Evolutionary conservation across 2,888 invertebrate species (phyloP).

Genomic region (Torymus texanus): DNA sequence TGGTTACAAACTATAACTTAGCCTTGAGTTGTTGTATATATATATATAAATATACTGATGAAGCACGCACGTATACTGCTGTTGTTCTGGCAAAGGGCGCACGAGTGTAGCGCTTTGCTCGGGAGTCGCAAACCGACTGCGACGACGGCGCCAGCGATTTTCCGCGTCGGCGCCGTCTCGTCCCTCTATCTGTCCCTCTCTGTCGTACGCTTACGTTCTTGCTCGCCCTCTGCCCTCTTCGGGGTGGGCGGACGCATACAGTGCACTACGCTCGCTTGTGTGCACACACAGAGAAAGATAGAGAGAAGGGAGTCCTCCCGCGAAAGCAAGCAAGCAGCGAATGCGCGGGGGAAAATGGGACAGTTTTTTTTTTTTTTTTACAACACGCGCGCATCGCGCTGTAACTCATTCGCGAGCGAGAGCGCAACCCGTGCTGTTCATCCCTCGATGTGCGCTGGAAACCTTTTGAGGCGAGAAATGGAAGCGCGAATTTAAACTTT

Average conservation of each 20-base stretch:
- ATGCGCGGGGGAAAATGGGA: too few relatives aligned
- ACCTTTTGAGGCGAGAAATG: background rate
- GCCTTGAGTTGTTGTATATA: too few relatives aligned
- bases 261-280: too few relatives aligned
- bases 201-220: background rate
- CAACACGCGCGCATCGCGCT: too few relatives aligned
- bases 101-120: background rate
- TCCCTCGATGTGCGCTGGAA: too few relatives aligned
- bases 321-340: too few relatives aligned
- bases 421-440: background rate
- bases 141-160: conserved; percentile 40
- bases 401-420: too few relatives aligned
- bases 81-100: background rate
- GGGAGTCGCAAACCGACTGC: conserved; percentile 37
- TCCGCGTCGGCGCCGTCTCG: conserved; percentile 50
- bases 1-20: background rate
- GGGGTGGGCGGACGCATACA: too few relatives aligned
- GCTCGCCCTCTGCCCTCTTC: too few relatives aligned
- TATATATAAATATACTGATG: background rate
- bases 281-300: too few relatives aligned
- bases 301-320: too few relatives aligned
- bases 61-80: background rate
- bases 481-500: background rate
- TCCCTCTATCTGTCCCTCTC: background rate
- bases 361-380: too few relatives aligned